Base-by-base conservation (phyloP, 2,797 vertebrate genomes). In the Sciaenops ocellatus region DNA sequence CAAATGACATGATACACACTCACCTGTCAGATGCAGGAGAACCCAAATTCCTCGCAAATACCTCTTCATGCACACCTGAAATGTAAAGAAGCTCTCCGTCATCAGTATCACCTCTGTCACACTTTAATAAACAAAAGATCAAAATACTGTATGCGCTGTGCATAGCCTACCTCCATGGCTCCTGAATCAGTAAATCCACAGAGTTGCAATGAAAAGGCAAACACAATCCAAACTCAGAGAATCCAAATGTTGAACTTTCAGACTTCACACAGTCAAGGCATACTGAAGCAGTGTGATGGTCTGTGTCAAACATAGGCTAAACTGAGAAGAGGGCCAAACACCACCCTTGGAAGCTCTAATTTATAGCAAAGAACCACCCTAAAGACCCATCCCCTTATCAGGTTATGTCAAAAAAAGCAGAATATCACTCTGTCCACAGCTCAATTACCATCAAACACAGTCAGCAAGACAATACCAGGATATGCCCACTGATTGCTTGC, bases 401-500 rank as follows among this genome's bases (percentile, higher is more conserved):
- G 88, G 85, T 89, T 87, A 68, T 84, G 79, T 76, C 72, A 82
- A 88, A 80, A 84, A 56, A 64, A 48, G 18, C 16, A 69, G 50
- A 88, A 51, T 68, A 81, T 79, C 44, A 75, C 82, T 87, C 82
- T 77, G 72, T 85, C 74, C 64, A 63, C 74, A 87, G n/a, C 42
- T 79, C 38, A 11, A 63, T 34, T 88, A 90, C 81, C 84, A 87
- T 89, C 87, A 88, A 88, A 90, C 87, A 78, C 60, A 80, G 52
- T 76, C 83, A 80, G 73, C 59, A 59, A 74, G 87, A 95, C 94
- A 95, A 95, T 94, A 30, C 86, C 93, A 94, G 94, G 94, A 95
- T 93, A 28, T 93, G 88, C 90, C 90, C 85, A 82, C 90, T 93
- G 91, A 93, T 93, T 66, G 84, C 81, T 87, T 26, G 82, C 77